Percentiles rank a stretch among this genome's conserved stretches.
Evolutionary conservation across 1,140 invertebrate genomes (phyloP).

Genomic region (Bombus waltoni): DNA sequence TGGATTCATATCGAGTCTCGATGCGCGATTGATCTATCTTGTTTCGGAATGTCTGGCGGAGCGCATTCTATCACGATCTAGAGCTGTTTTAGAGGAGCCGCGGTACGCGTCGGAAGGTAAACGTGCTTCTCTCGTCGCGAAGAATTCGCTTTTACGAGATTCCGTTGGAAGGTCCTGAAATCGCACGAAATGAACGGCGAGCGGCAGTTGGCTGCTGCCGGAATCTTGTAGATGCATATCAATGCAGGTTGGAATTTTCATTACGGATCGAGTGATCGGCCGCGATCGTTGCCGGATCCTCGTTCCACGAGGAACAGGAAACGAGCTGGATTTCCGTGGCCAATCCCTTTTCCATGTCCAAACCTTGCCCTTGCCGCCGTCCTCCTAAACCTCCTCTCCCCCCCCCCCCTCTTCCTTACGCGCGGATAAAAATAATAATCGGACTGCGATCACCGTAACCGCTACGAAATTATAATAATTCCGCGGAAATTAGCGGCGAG

Average conservation of each 20-base stretch:
- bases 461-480: conserved; percentile 46
- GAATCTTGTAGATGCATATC: conserved; percentile 73
- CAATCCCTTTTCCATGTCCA: too few relatives aligned
- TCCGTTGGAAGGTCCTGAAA: conserved; percentile 65
- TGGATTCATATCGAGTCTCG: too few relatives aligned
- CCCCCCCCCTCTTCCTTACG: background rate
- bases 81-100: conserved; percentile 31
- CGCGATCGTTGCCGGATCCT: conserved; percentile 42
- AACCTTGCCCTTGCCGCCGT: too few relatives aligned
- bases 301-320: conserved; percentile 23
- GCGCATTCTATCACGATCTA: conserved; percentile 49
- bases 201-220: conserved; percentile 26
- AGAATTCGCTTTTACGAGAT: conserved; percentile 70
- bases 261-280: conserved; percentile 64
- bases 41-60: conserved; percentile 24
- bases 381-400: too few relatives aligned
- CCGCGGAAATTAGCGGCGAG: conserved; percentile 26
- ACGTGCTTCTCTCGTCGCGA: conserved; percentile 42
- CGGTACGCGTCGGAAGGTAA: background rate
- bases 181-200: conserved; percentile 64
- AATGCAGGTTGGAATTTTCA: conserved; percentile 69
- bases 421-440: conserved; percentile 16
- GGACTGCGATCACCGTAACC: background rate
- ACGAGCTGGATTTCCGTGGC: conserved; percentile 41
- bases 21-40: background rate